Conservation (phyloP, 2,888 invertebrate species). For the Drosophila borealis region DNA sequence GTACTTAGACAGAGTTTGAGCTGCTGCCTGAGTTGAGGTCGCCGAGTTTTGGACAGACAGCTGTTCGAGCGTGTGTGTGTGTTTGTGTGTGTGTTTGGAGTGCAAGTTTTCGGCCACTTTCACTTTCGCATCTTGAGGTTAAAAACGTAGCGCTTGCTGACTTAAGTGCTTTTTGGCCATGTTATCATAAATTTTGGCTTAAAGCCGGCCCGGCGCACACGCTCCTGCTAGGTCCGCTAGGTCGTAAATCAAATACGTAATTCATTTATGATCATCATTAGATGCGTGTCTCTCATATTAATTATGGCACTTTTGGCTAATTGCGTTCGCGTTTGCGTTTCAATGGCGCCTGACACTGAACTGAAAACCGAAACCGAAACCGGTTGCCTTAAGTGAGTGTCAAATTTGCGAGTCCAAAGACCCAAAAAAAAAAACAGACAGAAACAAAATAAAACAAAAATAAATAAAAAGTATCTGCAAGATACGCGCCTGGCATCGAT, state of each 20-base stretch:
- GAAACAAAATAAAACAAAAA: background rate
- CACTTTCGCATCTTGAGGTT: constrained; percentile 66
- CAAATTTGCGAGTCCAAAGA: constrained; percentile 61
- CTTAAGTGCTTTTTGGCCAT: constrained; percentile 22
- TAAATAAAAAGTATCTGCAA: constrained; percentile 51
- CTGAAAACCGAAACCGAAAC: constrained; percentile 29
- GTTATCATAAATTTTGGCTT: constrained; percentile 60
- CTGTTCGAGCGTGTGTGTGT: constrained; percentile 3
- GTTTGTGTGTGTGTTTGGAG: constrained; percentile 21
- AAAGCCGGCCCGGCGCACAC: constrained; percentile 16
- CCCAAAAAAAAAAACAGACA: constrained; percentile 48
- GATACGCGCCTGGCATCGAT: constrained; percentile 64
- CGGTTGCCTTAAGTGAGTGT: constrained; percentile 36
- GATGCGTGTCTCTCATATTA: constrained; percentile 62
- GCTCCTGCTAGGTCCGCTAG: too few species aligned
- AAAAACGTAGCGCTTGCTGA: constrained; percentile 23
- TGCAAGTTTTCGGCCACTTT: constrained; percentile 69
- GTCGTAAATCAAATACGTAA: constrained; percentile 60
- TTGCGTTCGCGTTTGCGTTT: constrained; percentile 33
- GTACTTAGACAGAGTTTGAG: constrained; percentile 7
- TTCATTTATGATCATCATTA: constrained; percentile 59
- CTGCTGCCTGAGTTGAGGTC: constrained; percentile 6
- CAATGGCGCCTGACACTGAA: constrained; percentile 56
- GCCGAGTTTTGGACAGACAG: background rate
- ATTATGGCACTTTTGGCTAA: constrained; percentile 63